Percentiles rank a stretch among this genome's conserved stretches.
phyloP scores from a whole-genome alignment of 2,797 vertebrate species.

The Xerus rutilus region DNA sequence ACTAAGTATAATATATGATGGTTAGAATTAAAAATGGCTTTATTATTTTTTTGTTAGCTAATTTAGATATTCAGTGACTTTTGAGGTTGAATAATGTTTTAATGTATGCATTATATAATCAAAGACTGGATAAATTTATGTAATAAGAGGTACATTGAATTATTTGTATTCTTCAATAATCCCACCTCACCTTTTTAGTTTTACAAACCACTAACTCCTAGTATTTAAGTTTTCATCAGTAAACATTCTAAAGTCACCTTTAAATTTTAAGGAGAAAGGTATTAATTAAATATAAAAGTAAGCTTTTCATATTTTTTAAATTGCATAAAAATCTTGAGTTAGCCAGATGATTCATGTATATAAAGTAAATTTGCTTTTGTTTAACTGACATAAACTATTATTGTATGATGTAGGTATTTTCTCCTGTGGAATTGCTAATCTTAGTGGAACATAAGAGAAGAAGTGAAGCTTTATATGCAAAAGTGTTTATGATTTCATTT shows the following conservation, averaged over 20 bases:
- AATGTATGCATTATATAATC: neutral
- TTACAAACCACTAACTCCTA: neutral
- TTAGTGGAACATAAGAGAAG: neutral
- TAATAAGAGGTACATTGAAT: neutral
- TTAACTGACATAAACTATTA: neutral
- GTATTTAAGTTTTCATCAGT: slow-evolving; percentile 12
- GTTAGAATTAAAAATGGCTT: neutral
- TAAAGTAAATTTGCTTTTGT: slow-evolving; percentile 29
- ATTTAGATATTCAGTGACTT: slow-evolving; percentile 38
- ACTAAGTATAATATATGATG: neutral
- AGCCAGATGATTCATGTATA: neutral
- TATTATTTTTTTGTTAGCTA: slow-evolving; percentile 25
- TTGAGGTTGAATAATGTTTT: neutral
- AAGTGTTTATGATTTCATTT: slow-evolving; percentile 38
- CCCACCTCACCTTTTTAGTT: neutral
- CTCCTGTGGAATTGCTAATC: neutral
- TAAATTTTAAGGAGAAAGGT: slow-evolving; percentile 46
- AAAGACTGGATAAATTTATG: neutral
- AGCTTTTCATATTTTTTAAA: neutral
- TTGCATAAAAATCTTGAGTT: slow-evolving; percentile 29
- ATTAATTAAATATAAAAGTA: slow-evolving; percentile 41
- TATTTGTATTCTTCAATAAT: neutral
- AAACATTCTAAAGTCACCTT: slow-evolving; percentile 49
- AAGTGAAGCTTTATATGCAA: neutral
- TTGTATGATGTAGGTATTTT: neutral